Conservation (phyloP, 2,888 invertebrate species). For the Erannis defoliaria region DNA sequence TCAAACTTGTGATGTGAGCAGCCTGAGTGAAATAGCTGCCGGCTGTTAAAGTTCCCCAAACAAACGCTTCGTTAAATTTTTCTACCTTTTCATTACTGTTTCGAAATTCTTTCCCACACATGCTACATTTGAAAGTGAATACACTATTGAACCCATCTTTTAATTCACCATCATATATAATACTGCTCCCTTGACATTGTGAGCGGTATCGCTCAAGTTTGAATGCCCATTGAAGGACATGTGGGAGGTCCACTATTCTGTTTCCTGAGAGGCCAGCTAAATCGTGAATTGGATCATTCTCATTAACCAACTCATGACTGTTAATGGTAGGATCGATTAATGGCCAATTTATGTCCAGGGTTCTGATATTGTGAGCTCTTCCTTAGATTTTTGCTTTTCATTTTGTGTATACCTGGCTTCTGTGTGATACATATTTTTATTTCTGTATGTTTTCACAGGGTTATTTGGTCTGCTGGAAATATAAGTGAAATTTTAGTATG, state of each 20-base stretch:
- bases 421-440: slow-evolving; percentile 4
- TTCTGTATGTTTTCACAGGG: slow-evolving; percentile 6
- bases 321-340: not conserved
- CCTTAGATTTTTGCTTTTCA: slow-evolving; percentile 5
- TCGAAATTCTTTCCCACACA: slow-evolving; percentile 4
- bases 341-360: too few relatives aligned
- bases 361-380: not conserved
- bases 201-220: slow-evolving; percentile 6
- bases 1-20: slow-evolving; percentile 1
- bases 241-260: slow-evolving; percentile 1
- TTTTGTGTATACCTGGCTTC: slow-evolving; percentile 4
- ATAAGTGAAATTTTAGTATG: too few relatives aligned
- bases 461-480: not conserved
- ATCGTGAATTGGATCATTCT: not conserved
- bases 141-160: slow-evolving; percentile 5
- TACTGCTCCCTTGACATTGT: slow-evolving; percentile 3
- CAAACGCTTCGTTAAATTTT: slow-evolving; percentile 5
- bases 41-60: slow-evolving; percentile 8
- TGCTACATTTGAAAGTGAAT: slow-evolving; percentile 8
- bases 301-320: slow-evolving; percentile 3
- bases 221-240: slow-evolving; percentile 9
- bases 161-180: slow-evolving; percentile 1
- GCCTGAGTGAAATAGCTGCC: slow-evolving; percentile 7
- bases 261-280: slow-evolving; percentile 4
- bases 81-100: slow-evolving; percentile 1